Evolutionary conservation across 2,888 invertebrate genomes (phyloP).

Genomic region (Cephus pygmeus): DNA sequence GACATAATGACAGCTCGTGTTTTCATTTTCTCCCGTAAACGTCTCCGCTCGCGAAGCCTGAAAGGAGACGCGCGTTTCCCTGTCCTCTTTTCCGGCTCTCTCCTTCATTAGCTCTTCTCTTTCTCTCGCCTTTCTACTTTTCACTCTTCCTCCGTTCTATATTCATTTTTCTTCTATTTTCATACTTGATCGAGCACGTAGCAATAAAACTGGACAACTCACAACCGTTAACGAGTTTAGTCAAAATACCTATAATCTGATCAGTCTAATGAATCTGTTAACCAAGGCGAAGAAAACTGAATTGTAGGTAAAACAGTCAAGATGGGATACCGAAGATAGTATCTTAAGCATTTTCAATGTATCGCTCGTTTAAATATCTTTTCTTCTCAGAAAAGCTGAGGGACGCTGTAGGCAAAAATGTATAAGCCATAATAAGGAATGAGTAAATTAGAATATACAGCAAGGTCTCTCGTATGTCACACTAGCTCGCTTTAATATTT

Average conservation of each 20-base stretch:
- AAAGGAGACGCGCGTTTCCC: neutral
- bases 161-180: neutral
- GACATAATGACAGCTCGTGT: conserved; percentile 1
- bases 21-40: neutral
- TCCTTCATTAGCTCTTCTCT: neutral
- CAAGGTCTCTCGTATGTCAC: neutral
- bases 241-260: neutral
- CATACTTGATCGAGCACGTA: neutral
- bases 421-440: neutral
- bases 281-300: no score
- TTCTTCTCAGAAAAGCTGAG: neutral
- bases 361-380: neutral
- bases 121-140: neutral
- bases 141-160: neutral
- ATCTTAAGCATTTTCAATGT: neutral
- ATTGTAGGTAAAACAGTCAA: neutral
- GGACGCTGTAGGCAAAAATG: neutral
- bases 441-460: neutral
- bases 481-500: neutral
- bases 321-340: neutral
- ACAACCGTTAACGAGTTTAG: neutral
- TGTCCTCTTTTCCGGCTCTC: neutral
- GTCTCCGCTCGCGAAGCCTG: neutral
- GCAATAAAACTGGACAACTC: neutral
- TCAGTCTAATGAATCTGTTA: no score